A percentile compares a stretch with the other conserved stretches of the same genome.
Evolutionary conservation across 2,888 invertebrate species (phyloP).

Genomic region (Melieria omissa): DNA sequence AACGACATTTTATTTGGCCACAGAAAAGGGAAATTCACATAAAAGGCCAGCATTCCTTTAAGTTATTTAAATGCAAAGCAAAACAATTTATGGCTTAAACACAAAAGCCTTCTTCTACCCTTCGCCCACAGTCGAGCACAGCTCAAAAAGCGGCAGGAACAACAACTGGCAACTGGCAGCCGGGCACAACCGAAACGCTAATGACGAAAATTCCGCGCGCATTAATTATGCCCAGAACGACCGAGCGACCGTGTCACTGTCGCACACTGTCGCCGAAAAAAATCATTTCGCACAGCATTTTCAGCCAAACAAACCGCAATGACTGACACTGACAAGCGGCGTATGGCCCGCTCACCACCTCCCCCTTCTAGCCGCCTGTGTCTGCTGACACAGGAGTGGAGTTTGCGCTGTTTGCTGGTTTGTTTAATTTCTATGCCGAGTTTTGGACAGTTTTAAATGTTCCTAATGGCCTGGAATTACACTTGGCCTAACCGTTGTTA

Average conservation of each 20-base stretch:
- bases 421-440: too few species aligned
- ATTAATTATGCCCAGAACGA: slow-evolving; percentile 30
- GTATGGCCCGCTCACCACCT: too few species aligned
- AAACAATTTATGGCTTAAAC: neutral
- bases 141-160: neutral
- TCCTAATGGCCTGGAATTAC: neutral
- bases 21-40: neutral
- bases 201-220: slow-evolving; percentile 22
- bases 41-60: slow-evolving; percentile 4
- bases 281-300: too few species aligned
- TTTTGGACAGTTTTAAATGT: slow-evolving; percentile 6
- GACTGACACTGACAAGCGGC: too few species aligned
- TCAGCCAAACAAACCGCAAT: too few species aligned
- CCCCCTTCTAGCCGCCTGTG: too few species aligned
- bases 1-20: slow-evolving; percentile 22
- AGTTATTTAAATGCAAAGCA: slow-evolving; percentile 17
- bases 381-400: too few species aligned
- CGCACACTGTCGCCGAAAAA: neutral
- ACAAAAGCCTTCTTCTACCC: too few species aligned
- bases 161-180: slow-evolving; percentile 2
- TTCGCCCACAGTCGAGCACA: neutral
- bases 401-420: too few species aligned
- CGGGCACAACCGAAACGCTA: slow-evolving; percentile 20
- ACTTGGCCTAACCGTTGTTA: neutral
- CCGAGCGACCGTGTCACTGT: neutral